Conservation (phyloP, 2,888 invertebrate species). For the Tipula confusa region DNA sequence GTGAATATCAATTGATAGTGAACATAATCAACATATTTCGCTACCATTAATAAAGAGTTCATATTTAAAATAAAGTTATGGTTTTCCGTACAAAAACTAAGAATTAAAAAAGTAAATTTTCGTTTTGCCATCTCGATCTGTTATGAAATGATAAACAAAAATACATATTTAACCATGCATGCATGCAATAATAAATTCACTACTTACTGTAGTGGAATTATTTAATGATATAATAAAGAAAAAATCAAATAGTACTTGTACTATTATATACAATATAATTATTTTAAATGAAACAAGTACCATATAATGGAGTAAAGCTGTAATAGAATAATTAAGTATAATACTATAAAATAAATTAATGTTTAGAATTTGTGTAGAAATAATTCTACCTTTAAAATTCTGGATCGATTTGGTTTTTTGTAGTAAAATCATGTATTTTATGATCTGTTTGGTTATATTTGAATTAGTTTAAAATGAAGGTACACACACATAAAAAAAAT, state of each 20-base stretch:
- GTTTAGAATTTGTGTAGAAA: neutral
- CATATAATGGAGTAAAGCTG: neutral
- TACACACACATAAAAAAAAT: slow-evolving; percentile 35
- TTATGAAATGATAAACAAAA: too few species aligned
- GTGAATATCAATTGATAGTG: too few species aligned
- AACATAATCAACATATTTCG: too few species aligned
- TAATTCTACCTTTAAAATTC: neutral
- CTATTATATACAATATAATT: neutral
- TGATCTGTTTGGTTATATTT: neutral
- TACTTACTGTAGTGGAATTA: neutral
- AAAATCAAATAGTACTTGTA: neutral
- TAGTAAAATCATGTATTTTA: neutral
- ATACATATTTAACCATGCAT: neutral
- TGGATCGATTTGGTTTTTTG: neutral
- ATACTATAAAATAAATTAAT: neutral
- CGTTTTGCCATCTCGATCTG: too few species aligned
- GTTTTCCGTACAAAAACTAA: too few species aligned
- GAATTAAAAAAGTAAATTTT: too few species aligned
- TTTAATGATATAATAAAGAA: neutral
- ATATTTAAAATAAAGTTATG: too few species aligned
- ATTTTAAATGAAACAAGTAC: neutral
- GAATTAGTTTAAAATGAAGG: slow-evolving; percentile 31
- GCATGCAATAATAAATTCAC: neutral
- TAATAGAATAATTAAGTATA: slow-evolving; percentile 28
- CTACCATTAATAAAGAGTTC: too few species aligned